Evolutionary conservation across 2,888 invertebrate genomes (phyloP).

Genomic region (Callosobruchus maculatus): DNA sequence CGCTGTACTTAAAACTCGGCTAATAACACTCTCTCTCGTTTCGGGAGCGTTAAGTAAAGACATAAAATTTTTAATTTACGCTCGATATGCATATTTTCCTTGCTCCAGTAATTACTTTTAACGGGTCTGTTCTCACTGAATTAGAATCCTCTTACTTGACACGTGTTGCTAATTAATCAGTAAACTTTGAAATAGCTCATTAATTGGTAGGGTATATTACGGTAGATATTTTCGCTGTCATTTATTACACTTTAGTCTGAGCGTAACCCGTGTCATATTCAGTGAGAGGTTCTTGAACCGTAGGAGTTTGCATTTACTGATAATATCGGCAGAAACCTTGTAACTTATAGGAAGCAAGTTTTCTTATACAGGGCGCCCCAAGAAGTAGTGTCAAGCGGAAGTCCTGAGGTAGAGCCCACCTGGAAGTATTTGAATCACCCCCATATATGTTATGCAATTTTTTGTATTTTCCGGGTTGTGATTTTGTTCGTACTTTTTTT

Average conservation of each 20-base stretch:
- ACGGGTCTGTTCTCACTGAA: slow-evolving; percentile 13
- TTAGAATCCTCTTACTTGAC: slow-evolving; percentile 20
- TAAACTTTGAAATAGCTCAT: slow-evolving; percentile 19
- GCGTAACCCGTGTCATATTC: background rate
- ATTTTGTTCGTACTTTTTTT: no score
- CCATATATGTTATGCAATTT: no score
- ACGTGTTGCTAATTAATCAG: slow-evolving; percentile 27
- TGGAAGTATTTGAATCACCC: no score
- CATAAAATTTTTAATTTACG: background rate
- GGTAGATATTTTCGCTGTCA: background rate
- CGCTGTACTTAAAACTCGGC: background rate
- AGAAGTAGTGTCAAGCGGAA: no score
- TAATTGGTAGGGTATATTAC: slow-evolving; percentile 12
- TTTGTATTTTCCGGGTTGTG: no score
- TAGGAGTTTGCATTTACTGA: no score
- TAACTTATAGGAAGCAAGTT: no score
- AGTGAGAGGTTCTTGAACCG: no score
- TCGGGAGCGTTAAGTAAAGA: background rate
- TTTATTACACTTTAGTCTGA: background rate
- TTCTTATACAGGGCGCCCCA: no score
- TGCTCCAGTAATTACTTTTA: slow-evolving; percentile 17
- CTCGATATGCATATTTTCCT: slow-evolving; percentile 6
- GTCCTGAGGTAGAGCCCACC: no score
- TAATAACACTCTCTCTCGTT: background rate
- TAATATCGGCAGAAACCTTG: no score